A percentile compares a stretch with the other conserved stretches of the same genome.
Conservation (phyloP, 1,140 invertebrate genomes). For the Nixonia krombeini region DNA sequence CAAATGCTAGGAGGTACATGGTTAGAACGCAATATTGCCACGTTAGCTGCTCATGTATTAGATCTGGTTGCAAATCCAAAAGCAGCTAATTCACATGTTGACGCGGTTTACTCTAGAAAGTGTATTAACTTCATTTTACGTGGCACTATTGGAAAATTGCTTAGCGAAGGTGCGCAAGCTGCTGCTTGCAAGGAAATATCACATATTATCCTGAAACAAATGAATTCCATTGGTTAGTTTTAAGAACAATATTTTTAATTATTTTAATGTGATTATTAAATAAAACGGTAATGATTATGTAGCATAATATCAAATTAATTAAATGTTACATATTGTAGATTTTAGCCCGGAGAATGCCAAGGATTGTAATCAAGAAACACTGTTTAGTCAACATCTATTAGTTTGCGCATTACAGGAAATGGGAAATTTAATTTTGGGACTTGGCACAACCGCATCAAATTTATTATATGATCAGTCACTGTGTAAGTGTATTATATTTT, state of each 20-base stretch:
- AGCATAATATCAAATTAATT: neutral
- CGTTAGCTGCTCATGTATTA: conserved; percentile 89
- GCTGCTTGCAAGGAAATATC: conserved; percentile 96
- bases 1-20: conserved; percentile 93
- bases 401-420: conserved; percentile 96
- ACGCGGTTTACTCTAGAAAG: conserved; percentile 97
- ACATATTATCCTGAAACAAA: conserved; percentile 92
- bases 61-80: conserved; percentile 95
- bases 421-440: conserved; percentile 84
- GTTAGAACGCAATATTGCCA: conserved; percentile 92
- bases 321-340: conserved; percentile 69
- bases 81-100: conserved; percentile 94
- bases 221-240: conserved; percentile 87
- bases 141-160: conserved; percentile 90
- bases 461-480: conserved; percentile 88
- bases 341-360: conserved; percentile 92
- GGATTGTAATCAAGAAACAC: conserved; percentile 89
- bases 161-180: conserved; percentile 97
- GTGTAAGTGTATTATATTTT: conserved; percentile 76
- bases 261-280: conserved; percentile 8
- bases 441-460: conserved; percentile 93
- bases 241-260: conserved; percentile 6
- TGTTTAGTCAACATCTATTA: conserved; percentile 94
- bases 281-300: neutral
- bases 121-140: conserved; percentile 97